Percentiles rank a stretch among this genome's conserved stretches.
phyloP scores from a whole-genome alignment of 2,888 invertebrate species.

The Drosophila fungiperda region DNA sequence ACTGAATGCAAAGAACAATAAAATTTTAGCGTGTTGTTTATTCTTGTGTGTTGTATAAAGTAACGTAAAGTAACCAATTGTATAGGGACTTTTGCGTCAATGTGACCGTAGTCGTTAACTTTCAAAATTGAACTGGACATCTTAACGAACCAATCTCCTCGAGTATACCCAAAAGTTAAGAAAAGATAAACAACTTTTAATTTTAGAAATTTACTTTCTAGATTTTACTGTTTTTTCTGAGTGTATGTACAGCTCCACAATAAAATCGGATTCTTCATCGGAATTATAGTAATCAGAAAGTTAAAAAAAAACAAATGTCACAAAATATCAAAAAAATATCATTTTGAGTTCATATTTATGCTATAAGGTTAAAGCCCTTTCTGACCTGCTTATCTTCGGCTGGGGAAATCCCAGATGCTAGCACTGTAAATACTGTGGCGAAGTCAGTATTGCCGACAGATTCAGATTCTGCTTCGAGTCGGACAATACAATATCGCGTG shows the following conservation, averaged over 20 bases:
- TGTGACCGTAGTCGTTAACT: no score
- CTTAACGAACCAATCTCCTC: no score
- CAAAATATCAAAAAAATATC: constrained; percentile 15
- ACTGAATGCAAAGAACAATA: no score
- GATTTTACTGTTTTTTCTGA: background rate
- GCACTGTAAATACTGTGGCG: constrained; percentile 39
- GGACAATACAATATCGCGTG: constrained; percentile 21
- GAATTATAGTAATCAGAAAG: constrained; percentile 29
- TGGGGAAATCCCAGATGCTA: constrained; percentile 26
- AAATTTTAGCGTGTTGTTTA: no score
- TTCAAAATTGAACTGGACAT: no score
- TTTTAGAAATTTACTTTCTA: background rate
- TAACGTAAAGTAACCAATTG: no score
- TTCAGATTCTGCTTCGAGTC: constrained; percentile 10
- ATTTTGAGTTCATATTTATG: background rate
- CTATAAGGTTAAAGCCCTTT: constrained; percentile 3
- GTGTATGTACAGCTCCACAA: background rate
- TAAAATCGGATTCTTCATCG: background rate
- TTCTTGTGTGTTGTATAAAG: no score
- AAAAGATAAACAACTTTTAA: background rate
- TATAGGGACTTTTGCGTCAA: no score
- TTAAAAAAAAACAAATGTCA: constrained; percentile 7
- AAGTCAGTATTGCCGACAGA: constrained; percentile 7
- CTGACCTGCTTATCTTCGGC: constrained; percentile 36
- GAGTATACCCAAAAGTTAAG: no score